Conservation (phyloP, 2,113 vertebrate species). For the Papio anubis region DNA sequence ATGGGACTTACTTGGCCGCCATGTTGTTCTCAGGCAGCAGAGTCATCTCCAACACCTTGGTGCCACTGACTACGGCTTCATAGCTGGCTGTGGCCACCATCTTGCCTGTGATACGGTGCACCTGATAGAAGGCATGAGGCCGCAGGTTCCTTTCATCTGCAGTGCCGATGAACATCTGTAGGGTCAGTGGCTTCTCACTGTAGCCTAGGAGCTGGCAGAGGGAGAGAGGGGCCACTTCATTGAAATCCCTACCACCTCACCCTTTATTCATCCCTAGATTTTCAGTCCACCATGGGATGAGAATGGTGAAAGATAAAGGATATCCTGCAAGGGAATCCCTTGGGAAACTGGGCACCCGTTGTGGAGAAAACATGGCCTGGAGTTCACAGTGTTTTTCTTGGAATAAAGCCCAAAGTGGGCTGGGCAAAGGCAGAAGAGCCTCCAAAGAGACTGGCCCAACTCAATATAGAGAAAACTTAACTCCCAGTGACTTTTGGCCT, state of each 20-base stretch:
- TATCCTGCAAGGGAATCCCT: slow-evolving; percentile 53
- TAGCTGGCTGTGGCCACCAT: slow-evolving; percentile 95
- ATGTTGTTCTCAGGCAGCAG: slow-evolving; percentile 94
- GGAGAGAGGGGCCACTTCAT: background rate
- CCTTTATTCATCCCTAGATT: slow-evolving; percentile 40
- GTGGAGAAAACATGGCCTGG: slow-evolving; percentile 70
- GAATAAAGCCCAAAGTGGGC: slow-evolving; percentile 61
- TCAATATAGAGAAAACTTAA: slow-evolving; percentile 71
- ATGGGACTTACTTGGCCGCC: slow-evolving; percentile 90
- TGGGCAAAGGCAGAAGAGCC: slow-evolving; percentile 63
- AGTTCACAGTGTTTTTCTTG: slow-evolving; percentile 71
- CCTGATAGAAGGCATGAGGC: slow-evolving; percentile 95
- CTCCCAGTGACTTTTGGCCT: slow-evolving; percentile 70
- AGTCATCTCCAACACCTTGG: slow-evolving; percentile 93
- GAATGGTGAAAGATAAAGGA: slow-evolving; percentile 62
- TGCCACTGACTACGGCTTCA: slow-evolving; percentile 92
- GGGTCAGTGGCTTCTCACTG: slow-evolving; percentile 91
- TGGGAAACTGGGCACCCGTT: slow-evolving; percentile 46
- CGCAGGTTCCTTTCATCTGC: slow-evolving; percentile 93
- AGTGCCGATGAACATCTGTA: slow-evolving; percentile 95
- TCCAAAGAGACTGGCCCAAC: slow-evolving; percentile 61
- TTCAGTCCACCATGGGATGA: background rate
- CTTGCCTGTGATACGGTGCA: slow-evolving; percentile 94
- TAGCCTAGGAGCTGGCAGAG: slow-evolving; percentile 89
- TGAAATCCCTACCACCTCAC: background rate